Conservation (phyloP, 2,888 invertebrate species). For the Amiota mariae region DNA sequence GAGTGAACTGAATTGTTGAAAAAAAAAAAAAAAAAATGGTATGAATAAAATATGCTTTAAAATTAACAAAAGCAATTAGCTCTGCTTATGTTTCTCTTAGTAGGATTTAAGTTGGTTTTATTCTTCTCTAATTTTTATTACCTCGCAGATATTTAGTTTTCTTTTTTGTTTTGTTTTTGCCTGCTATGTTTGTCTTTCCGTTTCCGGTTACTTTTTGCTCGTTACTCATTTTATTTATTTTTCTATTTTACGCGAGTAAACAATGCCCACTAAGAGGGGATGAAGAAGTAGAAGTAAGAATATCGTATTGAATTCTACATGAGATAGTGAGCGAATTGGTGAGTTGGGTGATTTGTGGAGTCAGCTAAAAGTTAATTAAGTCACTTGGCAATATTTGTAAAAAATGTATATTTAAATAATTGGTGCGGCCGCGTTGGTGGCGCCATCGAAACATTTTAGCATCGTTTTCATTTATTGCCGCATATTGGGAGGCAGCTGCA, state of each 20-base stretch:
- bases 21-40: no score
- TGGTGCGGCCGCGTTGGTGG: not conserved
- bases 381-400: conserved; percentile 29
- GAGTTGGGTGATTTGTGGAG: not conserved
- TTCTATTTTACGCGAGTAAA: conserved; percentile 46
- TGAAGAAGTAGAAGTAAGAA: not conserved
- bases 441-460: not conserved
- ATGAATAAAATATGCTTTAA: conserved; percentile 46
- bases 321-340: no score
- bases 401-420: conserved; percentile 6
- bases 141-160: not conserved
- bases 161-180: not conserved
- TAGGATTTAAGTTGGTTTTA: not conserved
- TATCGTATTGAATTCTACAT: not conserved
- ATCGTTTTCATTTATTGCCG: not conserved
- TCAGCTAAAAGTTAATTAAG: conserved; percentile 58
- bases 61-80: conserved; percentile 59
- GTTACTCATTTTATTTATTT: conserved; percentile 49
- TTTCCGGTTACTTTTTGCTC: conserved; percentile 27
- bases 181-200: conserved; percentile 22
- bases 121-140: conserved; percentile 10
- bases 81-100: not conserved
- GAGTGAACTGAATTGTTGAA: not conserved
- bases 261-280: conserved; percentile 35
- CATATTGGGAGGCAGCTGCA: conserved; percentile 39